Conservation (phyloP, 2,888 invertebrate genomes). For the Morpho achilles region DNA sequence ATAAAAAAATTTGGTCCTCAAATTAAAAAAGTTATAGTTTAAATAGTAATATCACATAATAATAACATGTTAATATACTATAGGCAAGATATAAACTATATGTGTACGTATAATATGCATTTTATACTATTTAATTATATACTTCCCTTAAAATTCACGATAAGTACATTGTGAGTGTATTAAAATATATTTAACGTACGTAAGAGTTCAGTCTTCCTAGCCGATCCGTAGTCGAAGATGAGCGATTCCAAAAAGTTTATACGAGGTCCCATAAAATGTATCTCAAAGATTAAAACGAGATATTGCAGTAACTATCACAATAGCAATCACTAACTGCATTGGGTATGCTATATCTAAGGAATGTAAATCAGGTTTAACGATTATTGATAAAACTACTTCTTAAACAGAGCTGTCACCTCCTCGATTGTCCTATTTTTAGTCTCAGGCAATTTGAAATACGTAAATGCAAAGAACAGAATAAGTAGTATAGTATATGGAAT, state of each 20-base stretch:
- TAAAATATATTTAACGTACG: constrained; percentile 47
- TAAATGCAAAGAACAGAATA: constrained; percentile 66
- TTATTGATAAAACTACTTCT: constrained; percentile 43
- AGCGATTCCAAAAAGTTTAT: constrained; percentile 28
- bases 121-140: constrained; percentile 1
- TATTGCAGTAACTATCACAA: constrained; percentile 47
- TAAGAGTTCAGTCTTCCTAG: constrained; percentile 60
- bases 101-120: neutral
- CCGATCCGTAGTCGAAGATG: constrained; percentile 40
- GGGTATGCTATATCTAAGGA: constrained; percentile 45
- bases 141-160: constrained; percentile 15
- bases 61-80: constrained; percentile 4
- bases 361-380: constrained; percentile 38
- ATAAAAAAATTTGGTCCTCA: constrained; percentile 34
- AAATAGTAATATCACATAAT: constrained; percentile 1
- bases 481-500: constrained; percentile 66
- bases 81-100: neutral
- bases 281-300: constrained; percentile 26
- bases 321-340: constrained; percentile 48
- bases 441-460: constrained; percentile 70
- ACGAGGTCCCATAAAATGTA: constrained; percentile 24
- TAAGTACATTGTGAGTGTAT: constrained; percentile 58
- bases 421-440: constrained; percentile 74
- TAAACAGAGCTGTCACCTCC: constrained; percentile 73
- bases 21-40: constrained; percentile 9